Base-by-base conservation (phyloP, 2,113 vertebrate species). In the Nothobranchius furzeri region DNA sequence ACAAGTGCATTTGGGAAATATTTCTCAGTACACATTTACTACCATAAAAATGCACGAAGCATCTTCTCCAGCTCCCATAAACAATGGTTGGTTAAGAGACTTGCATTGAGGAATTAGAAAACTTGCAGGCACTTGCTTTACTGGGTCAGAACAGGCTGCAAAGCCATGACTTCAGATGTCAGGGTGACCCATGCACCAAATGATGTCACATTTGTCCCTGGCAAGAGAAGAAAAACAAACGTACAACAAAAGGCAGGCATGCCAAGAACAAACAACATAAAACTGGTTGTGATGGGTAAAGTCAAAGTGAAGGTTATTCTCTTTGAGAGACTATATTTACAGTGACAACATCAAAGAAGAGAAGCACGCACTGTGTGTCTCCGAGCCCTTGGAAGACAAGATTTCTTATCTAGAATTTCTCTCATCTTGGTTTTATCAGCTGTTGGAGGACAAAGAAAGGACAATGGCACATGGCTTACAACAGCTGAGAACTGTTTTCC, bases 11-110 rank as follows among this genome's bases (percentile, higher is more conserved):
- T 60, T 25, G 10, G 12, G 15, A 37, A 56, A 96, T 77, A 53
- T 91, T 94, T 30, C 96, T 95, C 15, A 89, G 1, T 60, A 93
- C 47, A 80, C 82, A 90, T 55, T 93, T 94, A 40, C 95, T 95
- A 20, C 95, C 95, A 0, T 96, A 94, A 85, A 94, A 93, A 80
- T 92, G 95, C 35, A 96, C 7, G 4, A 97, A 73, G 25, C 93
- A 95, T 72, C 85, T 89, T 69, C 90, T 92, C 40, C 60, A 82
- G 17, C 74, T 70, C 1, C 78, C 46, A 55, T 86, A 68, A 30
- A 69, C 47, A 5, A 50, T 35, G 15, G 82, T 92, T 2, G 94
- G 94, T 77, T 93, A 90, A 48, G 96, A 96, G 43, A 96, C 82
- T 72, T 90, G 92, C 93, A 20, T 20, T 0, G 93, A 93, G 56